Conservation (phyloP, 2,888 invertebrate species). For the Physocephala rufipes region DNA sequence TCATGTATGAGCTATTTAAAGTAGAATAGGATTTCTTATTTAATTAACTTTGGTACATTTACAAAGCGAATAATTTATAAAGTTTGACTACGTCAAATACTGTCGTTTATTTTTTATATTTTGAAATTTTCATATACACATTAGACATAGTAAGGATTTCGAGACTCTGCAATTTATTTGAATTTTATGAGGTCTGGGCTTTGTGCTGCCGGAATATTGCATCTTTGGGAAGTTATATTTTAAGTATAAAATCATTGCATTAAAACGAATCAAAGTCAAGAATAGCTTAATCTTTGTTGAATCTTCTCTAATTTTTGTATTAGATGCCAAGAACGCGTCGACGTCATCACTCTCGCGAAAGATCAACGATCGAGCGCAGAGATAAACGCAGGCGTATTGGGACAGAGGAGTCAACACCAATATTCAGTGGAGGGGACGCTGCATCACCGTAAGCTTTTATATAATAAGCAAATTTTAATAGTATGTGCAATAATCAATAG, state of each 20-base stretch:
- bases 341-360: conserved; percentile 79
- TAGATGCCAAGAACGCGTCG: conserved; percentile 86
- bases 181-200: too few species aligned
- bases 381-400: conserved; percentile 79
- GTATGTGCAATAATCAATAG: background rate
- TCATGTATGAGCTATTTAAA: too few species aligned
- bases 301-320: conserved; percentile 51
- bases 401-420: conserved; percentile 66
- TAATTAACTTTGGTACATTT: too few species aligned
- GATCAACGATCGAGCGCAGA: conserved; percentile 64
- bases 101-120: too few species aligned
- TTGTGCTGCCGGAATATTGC: background rate
- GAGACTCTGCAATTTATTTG: too few species aligned
- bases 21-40: too few species aligned
- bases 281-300: background rate
- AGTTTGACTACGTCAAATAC: too few species aligned
- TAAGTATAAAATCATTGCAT: background rate
- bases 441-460: conserved; percentile 60
- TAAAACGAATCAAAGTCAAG: background rate
- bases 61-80: too few species aligned
- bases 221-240: background rate
- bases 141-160: too few species aligned
- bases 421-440: conserved; percentile 52
- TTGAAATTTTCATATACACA: too few species aligned
- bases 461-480: background rate